Base-by-base conservation (phyloP, 2,113 vertebrate genomes). In the Strix aluco region DNA sequence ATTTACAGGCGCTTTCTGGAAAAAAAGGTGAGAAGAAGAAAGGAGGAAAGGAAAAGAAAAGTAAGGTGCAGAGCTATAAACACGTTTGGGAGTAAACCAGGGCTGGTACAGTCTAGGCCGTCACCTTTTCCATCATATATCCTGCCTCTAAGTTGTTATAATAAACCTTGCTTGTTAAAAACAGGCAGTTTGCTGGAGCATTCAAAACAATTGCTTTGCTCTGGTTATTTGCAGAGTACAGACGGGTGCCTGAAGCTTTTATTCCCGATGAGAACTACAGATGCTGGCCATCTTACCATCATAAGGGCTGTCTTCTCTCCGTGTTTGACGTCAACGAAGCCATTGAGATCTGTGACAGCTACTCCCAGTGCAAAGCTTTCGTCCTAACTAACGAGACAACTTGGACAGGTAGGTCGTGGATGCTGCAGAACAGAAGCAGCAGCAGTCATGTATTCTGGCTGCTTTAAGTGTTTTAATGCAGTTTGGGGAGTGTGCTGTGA, bases 261-360 rank as follows among this genome's bases (percentile, higher is more conserved):
- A 98, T 99, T 80, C 89, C 97, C 23, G 97, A 97, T 61, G 98
- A 99, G 46, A 98, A 99, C 96, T 99, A 99, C 96, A 98, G 98
- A 80, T 99, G 99, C 93, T 99, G 99, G 99, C 99, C 99, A 2
- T 99, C 99, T 52, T 98, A 99, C 95, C 98, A 98, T 67, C 99
- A 99, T 2, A 98, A 98, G 11, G 96, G 98, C 92, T 99, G 99
- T 90, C 98, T 99, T 52, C 98, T 99, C 63, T 99, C 99, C 0
- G 98, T 99, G 63, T 99, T 98, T 75, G 98, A 97, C 3, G 46
- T 99, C 75, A 96, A 70, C 0, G 99, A 99, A 93, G 99, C 99
- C 26, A 93, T 98, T 7, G 98, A 98, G 8, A 93, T 99, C 77
- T 99, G 99, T 57, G 98, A 99, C 94, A 99, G 98, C 96, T 98